Base-by-base conservation (phyloP, 2,797 vertebrate species). In the Bradypodion pumilum region DNA sequence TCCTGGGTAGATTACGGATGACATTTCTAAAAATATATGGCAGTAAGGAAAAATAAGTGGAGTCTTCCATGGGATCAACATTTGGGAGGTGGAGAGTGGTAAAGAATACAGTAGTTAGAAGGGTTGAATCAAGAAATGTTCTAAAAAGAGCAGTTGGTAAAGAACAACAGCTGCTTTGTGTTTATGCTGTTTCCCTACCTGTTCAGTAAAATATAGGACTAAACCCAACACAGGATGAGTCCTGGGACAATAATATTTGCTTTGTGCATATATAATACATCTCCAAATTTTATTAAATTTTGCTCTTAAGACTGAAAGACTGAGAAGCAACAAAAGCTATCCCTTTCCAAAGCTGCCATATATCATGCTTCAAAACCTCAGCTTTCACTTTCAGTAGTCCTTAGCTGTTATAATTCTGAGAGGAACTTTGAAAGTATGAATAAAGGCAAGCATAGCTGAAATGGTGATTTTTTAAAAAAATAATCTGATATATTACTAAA, bases 371-470 rank as follows among this genome's bases (percentile, higher is more conserved):
- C 32, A 52, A 32, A 49, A 75, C 66, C 62, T 65, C 32, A 66
- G n/a, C 19, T 82, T 74, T 66, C 72, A 65, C 16, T 49, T 52
- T 40, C 9, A 40, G 56, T 29, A 46, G 37, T 63, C 56, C 72
- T 44, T 75, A 63, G 59, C 25, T 46, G 42, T 35, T 46, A 59
- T n/a, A n/a, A n/a, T 74, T 74, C 37, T 74, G 60, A 82, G 44
- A n/a, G n/a, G 74, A 49, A 23, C 56, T 40, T 46, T 32, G 40
- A 29, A 21, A 62, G 62, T 63, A 27, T 49, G 78, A 79, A 52
- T 59, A 35, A 65, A 68, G 63, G 23, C 62, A 78, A 66, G 77
- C 32, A n/a, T 78, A 56, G 49, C 49, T 80, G 49, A 80, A 80
- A 70, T 56, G 52, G 79, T 70, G n/a, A n/a, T n/a, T 5, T 69